These are phyloP conservation scores for Sthenelais limicola DNA, from an alignment of 2,888 invertebrate genomes.

Conservation along the genomic window DNA sequence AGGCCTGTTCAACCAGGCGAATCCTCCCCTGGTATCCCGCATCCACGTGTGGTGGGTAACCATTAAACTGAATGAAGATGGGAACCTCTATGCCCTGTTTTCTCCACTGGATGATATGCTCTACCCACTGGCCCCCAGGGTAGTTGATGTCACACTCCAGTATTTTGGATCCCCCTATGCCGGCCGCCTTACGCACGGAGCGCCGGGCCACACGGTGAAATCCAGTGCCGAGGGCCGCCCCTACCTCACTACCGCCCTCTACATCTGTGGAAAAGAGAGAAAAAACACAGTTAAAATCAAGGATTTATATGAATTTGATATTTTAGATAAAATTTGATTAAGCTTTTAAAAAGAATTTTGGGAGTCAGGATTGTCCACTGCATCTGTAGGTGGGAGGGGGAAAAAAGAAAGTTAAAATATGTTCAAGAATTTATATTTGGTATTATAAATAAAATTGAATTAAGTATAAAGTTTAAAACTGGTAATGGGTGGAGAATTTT, in stretches of 20 bases:
- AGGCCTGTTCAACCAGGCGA: slow-evolving; percentile 67
- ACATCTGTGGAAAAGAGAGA: slow-evolving; percentile 3
- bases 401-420: too few relatives aligned
- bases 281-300: neutral
- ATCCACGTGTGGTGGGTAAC: slow-evolving; percentile 96
- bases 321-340: neutral
- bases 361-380: neutral
- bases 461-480: too few relatives aligned
- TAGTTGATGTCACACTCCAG: slow-evolving; percentile 98
- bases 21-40: slow-evolving; percentile 73
- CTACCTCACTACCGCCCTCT: slow-evolving; percentile 27
- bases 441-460: too few relatives aligned
- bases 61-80: slow-evolving; percentile 98
- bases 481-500: too few relatives aligned
- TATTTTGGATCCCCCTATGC: slow-evolving; percentile 96
- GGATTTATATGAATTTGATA: neutral
- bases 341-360: neutral
- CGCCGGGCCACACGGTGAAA: slow-evolving; percentile 43
- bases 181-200: slow-evolving; percentile 85
- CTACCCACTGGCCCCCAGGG: slow-evolving; percentile 94
- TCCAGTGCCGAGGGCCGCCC: slow-evolving; percentile 23
- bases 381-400: too few relatives aligned
- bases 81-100: slow-evolving; percentile 98
- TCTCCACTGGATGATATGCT: slow-evolving; percentile 99
- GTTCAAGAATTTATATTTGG: too few relatives aligned